Percentiles rank a stretch among this genome's conserved stretches.
Conservation (phyloP, 2,888 invertebrate species). For the Eupithecia dodoneata region DNA sequence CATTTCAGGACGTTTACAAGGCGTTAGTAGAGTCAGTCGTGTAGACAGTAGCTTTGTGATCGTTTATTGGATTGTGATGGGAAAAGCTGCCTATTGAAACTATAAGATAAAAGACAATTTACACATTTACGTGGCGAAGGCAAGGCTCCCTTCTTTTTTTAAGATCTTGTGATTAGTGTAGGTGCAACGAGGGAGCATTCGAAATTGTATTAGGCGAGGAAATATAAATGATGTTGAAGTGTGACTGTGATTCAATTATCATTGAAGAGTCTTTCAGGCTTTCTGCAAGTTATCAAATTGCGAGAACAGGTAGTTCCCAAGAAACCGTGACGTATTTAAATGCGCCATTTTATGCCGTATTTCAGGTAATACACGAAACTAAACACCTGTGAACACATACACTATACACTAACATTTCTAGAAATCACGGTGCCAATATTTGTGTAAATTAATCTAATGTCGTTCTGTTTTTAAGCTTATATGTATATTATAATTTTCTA, state of each 20-base stretch:
- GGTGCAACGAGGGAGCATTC: conserved; percentile 26
- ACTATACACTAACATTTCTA: background rate
- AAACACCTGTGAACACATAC: background rate
- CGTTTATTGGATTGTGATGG: conserved; percentile 57
- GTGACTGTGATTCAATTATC: background rate
- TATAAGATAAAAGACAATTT: conserved; percentile 6
- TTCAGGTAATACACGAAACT: conserved; percentile 1
- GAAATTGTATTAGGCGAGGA: background rate
- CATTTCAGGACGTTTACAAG: conserved; percentile 20
- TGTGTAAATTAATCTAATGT: background rate
- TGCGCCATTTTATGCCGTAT: background rate
- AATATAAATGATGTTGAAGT: background rate
- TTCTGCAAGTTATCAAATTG: background rate
- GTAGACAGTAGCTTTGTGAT: conserved; percentile 52
- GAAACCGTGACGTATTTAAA: background rate
- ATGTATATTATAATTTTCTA: conserved; percentile 3
- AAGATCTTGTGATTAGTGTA: background rate
- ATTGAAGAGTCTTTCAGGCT: background rate
- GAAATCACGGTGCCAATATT: conserved; percentile 23
- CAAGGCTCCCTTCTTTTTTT: background rate
- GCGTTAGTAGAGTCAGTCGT: conserved; percentile 48
- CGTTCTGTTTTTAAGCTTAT: background rate
- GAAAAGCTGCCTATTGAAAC: conserved; percentile 57
- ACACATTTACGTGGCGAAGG: background rate
- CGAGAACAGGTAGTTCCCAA: background rate